phyloP scores from a whole-genome alignment of 2,113 vertebrate genomes.

The Eulemur rufifrons region DNA sequence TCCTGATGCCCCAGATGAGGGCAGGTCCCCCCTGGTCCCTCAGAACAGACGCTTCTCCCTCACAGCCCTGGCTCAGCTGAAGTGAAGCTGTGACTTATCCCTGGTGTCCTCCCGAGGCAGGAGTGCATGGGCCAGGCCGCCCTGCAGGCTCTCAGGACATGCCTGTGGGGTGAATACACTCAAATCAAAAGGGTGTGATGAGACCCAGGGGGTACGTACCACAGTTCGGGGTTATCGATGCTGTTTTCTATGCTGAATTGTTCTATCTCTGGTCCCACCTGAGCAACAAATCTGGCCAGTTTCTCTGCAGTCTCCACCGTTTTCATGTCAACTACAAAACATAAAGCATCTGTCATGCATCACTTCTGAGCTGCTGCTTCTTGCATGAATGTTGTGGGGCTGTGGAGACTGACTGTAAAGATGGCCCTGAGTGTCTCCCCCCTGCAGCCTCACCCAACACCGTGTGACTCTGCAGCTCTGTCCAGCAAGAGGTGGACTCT shows the following conservation, averaged over 20 bases:
- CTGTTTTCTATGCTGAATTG: slow-evolving; percentile 89
- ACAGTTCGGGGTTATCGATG: slow-evolving; percentile 87
- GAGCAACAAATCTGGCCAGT: slow-evolving; percentile 86
- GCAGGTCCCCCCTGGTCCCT: background rate
- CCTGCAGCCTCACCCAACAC: background rate
- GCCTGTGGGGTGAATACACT: background rate
- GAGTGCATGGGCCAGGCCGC: background rate
- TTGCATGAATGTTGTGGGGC: background rate
- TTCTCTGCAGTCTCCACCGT: slow-evolving; percentile 87
- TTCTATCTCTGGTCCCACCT: slow-evolving; percentile 88
- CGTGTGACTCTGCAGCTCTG: background rate
- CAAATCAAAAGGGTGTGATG: background rate
- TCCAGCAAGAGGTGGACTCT: background rate
- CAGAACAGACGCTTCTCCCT: background rate
- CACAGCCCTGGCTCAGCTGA: background rate
- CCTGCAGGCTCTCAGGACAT: background rate
- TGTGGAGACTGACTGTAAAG: background rate
- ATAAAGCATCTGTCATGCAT: background rate
- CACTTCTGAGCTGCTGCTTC: background rate
- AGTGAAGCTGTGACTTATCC: background rate
- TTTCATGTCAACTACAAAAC: slow-evolving; percentile 84
- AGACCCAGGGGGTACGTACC: slow-evolving; percentile 75
- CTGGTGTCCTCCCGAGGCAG: accelerated
- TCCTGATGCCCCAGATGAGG: background rate
- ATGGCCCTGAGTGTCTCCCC: background rate